Base-by-base conservation (phyloP, 2,888 invertebrate species). In the Cryptus armator region DNA sequence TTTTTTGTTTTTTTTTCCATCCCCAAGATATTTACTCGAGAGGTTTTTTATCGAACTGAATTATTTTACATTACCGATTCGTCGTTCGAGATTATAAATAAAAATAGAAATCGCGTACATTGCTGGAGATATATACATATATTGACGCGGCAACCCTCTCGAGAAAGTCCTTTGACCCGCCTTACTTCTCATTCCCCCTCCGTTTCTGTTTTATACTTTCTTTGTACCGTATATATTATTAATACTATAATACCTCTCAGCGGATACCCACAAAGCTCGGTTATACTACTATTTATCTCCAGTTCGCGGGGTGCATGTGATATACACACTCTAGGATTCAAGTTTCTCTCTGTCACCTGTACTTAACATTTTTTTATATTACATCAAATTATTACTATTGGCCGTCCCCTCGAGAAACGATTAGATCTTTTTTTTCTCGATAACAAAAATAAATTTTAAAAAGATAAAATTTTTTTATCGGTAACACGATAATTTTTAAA, bases 261-360 rank as follows among this genome's bases (percentile, higher is more conserved):
- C 86, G 87, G 29, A 51, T 76, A 76, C 87, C 83, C 81, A 86
- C 83, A 78, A 88, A 86, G 68, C 83, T 87, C 83, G 83, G 80
- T 77, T 79, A 72, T 85, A 85, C 62, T 67, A 77, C 62, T 79
- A 77, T 82, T 72, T 80, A 75, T 19, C 86, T 84, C 68, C 67
- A 83, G 82, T 81, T 86, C 82, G 89, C 89, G 90, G 89, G 89
- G 89, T 93, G 93, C 92, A 91, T 92, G 92, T 88, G 88, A 91
- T 88, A 88, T 89, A 91, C 90, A 92, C 93, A 92, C 92, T 92
- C 92, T 93, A 93, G 93, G 91, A 93, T 93, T 93, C 91, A 91
- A 89, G 90, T 81, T 90, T 88, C 86, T 90, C 85, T 90, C 88
- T 91, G 87, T 89, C 90, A 91, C 89, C 88, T 90, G 89, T 91